phyloP scores from a whole-genome alignment of 2,797 vertebrate genomes.

The Enteromius afrohamiltoni region DNA sequence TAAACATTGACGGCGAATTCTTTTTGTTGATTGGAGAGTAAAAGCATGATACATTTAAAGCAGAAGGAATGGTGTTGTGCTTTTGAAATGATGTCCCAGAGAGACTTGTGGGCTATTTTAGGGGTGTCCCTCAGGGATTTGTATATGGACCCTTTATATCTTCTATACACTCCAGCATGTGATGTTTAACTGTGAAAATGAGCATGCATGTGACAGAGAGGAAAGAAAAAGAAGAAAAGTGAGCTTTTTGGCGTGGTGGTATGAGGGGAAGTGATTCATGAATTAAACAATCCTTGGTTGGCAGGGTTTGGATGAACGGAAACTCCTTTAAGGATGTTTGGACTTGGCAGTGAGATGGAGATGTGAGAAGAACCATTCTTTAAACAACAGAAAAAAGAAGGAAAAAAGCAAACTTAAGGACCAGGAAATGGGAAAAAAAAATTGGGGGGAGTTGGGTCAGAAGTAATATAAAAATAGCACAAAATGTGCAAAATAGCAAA shows the following conservation, averaged over 20 bases:
- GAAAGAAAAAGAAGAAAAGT: constrained; percentile 22
- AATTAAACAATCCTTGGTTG: constrained; percentile 70
- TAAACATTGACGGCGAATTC: not conserved
- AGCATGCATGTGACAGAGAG: constrained; percentile 6
- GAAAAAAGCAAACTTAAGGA: constrained; percentile 63
- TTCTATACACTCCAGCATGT: constrained; percentile 39
- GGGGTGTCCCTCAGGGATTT: constrained; percentile 31
- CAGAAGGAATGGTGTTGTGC: not conserved
- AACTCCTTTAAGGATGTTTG: constrained; percentile 76
- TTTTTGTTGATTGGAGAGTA: not conserved
- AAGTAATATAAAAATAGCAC: constrained; percentile 61
- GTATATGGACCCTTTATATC: constrained; percentile 57
- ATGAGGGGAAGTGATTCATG: constrained; percentile 78
- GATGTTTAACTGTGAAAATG: constrained; percentile 21
- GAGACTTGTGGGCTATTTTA: constrained; percentile 36
- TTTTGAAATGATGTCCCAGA: constrained; percentile 37
- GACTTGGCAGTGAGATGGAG: constrained; percentile 73
- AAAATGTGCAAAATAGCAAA: not conserved
- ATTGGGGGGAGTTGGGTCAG: constrained; percentile 12
- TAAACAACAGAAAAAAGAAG: constrained; percentile 61
- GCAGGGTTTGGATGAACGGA: constrained; percentile 73
- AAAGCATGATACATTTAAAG: constrained; percentile 3
- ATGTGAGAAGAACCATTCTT: constrained; percentile 72
- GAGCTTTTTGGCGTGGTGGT: constrained; percentile 49
- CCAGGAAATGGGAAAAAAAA: constrained; percentile 57